Evolutionary conservation across 2,888 invertebrate genomes (phyloP).

Genomic region (Perizoma flavofasciatum): DNA sequence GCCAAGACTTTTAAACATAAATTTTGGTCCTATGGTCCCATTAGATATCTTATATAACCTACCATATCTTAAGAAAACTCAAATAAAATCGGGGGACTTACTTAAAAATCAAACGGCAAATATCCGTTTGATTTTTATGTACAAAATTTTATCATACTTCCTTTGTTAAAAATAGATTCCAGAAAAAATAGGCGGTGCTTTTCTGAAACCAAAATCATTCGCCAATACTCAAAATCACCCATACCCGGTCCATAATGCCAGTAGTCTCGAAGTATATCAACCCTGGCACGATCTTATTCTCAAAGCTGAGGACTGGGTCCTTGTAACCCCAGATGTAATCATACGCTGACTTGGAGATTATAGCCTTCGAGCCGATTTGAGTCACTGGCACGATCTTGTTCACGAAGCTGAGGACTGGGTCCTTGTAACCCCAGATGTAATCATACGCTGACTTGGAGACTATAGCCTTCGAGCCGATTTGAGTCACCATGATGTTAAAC

Average conservation of each 20-base stretch:
- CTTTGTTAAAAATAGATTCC: no score
- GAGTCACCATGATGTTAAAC: constrained; percentile 81
- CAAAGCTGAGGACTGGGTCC: constrained; percentile 41
- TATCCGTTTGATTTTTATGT: no score
- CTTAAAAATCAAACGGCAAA: no score
- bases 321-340: constrained; percentile 47
- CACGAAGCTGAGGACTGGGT: constrained; percentile 40
- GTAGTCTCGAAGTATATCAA: constrained; percentile 88
- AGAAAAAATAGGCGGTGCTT: no score
- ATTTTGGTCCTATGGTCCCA: no score
- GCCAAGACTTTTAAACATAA: no score
- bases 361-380: constrained; percentile 83
- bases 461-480: constrained; percentile 85
- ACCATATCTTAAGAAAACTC: no score
- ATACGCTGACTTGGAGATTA: constrained; percentile 55
- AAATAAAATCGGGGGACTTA: no score
- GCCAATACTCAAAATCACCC: constrained; percentile 7
- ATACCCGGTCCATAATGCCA: constrained; percentile 89
- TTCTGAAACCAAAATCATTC: background rate
- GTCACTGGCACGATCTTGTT: no score
- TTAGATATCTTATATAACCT: no score
- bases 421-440: constrained; percentile 46
- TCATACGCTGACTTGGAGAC: constrained; percentile 39
- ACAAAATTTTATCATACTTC: no score
- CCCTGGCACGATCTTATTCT: constrained; percentile 69